phyloP scores from a whole-genome alignment of 2,888 invertebrate genomes.

The Scaptodrosophila latifasciaeformis region DNA sequence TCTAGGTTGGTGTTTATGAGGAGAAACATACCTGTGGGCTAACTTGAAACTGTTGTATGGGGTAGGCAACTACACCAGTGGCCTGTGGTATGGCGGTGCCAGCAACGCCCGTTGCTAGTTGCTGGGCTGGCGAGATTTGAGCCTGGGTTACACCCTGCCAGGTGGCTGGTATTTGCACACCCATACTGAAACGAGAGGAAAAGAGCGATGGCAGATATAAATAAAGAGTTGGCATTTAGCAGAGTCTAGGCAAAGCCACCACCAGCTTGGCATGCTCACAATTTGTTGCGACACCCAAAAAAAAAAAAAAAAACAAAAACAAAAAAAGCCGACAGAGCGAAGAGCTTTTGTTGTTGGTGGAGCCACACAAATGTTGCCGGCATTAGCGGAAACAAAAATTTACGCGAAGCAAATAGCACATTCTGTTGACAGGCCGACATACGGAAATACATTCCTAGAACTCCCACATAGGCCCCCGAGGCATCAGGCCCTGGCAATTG shows the following conservation, averaged over 20 bases:
- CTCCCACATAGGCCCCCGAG: constrained; percentile 26
- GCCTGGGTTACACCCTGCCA: constrained; percentile 86
- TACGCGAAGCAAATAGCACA: constrained; percentile 40
- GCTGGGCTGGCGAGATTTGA: constrained; percentile 81
- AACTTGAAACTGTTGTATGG: constrained; percentile 95
- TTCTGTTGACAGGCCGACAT: constrained; percentile 41
- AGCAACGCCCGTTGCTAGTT: constrained; percentile 81
- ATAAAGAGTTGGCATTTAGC: constrained; percentile 13
- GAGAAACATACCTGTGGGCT: constrained; percentile 75
- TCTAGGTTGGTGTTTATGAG: constrained; percentile 5
- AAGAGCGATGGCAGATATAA: background rate
- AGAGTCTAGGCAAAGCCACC: too few relatives aligned
- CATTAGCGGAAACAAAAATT: constrained; percentile 25
- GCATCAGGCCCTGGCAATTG: constrained; percentile 11
- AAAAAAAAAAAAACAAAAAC: too few relatives aligned
- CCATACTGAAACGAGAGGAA: constrained; percentile 79
- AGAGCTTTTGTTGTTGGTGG: constrained; percentile 13
- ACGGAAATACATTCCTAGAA: constrained; percentile 33
- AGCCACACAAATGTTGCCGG: constrained; percentile 7
- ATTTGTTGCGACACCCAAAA: too few relatives aligned
- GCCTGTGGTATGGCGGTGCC: constrained; percentile 84
- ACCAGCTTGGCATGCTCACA: too few relatives aligned
- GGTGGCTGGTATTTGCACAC: constrained; percentile 86
- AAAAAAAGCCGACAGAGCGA: constrained; percentile 8
- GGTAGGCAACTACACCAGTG: constrained; percentile 89